Base-by-base conservation (phyloP, 35 echinoderm and acorn worm species). In the Acanthaster planci region DNA sequence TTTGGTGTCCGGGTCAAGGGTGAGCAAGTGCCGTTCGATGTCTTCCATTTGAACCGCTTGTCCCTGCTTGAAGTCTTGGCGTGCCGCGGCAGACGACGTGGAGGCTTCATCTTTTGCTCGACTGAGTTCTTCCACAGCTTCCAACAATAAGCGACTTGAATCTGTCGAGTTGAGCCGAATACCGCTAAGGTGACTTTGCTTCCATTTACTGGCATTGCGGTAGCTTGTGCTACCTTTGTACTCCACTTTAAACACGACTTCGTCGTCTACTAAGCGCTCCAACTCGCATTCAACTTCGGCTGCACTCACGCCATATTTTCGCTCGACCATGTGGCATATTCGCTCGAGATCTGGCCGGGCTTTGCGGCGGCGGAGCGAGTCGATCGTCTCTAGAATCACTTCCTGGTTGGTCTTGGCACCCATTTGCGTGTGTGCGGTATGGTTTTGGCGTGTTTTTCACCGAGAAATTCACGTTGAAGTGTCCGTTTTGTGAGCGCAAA, bases 201-300 rank as follows among this genome's bases (percentile, higher is more conserved):
- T 91, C 96, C 96, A 99, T 82, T 99, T 99, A 7, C 91, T 89
- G 16, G 96, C 96, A 79, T 99, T 94, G 84, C 96, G 85, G 77
- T 99, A 99, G 81, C 92, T 94, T 55, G 92, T 99, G 67, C 78
- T 99, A 31, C 96, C 96, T 83, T 99, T 99, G 76, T 99, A 99
- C 38, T 91, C 96, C 15, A 99, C 96, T 94, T 97, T 99, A 30
- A 94, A 91, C 38, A 99, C 92, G 82, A 87, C 84, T 84, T 99
- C 92, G 37, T 81, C 76, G 55, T 99, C 96, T 37, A 99, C 96
- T 37, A 99, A 40, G 89, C 89, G 96, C 64, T 99, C 89, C 26
- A 99, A 80, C 86, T 93, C 96, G 38, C 36, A 40, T 84, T 94
- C 85, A 52, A 93, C 89, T 85, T 94, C 91, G 40, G 67, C 82